Conservation (phyloP, 92 coral and sea anemone species). For the Porites lobata region DNA sequence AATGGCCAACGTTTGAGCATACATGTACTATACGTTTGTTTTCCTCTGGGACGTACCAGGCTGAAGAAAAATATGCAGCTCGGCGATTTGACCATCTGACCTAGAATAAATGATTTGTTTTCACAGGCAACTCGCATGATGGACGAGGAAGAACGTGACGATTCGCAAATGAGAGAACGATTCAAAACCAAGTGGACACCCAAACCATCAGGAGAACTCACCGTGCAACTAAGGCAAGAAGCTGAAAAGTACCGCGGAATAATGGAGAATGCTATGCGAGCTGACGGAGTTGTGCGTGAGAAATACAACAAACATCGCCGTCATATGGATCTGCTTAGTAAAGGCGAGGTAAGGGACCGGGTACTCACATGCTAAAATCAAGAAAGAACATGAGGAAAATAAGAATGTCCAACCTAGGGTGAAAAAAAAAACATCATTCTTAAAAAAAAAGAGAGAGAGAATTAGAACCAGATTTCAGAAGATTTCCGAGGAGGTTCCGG, state of each 20-base stretch:
- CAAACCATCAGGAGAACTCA: constrained; percentile 94
- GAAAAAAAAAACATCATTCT: no score
- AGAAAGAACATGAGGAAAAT: no score
- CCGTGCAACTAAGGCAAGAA: constrained; percentile 87
- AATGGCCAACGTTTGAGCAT: no score
- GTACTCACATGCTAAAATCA: background rate
- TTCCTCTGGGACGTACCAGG: no score
- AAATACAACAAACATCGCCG: constrained; percentile 90
- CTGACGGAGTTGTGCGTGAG: constrained; percentile 91
- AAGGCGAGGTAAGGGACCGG: constrained; percentile 82
- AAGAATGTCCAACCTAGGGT: no score
- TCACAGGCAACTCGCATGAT: constrained; percentile 78
- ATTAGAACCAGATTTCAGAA: no score
- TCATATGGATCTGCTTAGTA: constrained; percentile 89
- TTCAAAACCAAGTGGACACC: constrained; percentile 95
- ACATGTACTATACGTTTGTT: no score
- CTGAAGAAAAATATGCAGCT: no score
- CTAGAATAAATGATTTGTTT: background rate
- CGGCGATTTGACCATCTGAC: no score
- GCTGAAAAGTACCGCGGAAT: constrained; percentile 89
- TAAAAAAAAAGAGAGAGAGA: no score
- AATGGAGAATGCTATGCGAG: constrained; percentile 93
- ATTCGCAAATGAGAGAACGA: constrained; percentile 94
- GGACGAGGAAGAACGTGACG: constrained; percentile 99
- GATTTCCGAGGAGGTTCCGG: no score